Conservation (phyloP, 2,888 invertebrate species). For the Drosophila nr. perissopoda region DNA sequence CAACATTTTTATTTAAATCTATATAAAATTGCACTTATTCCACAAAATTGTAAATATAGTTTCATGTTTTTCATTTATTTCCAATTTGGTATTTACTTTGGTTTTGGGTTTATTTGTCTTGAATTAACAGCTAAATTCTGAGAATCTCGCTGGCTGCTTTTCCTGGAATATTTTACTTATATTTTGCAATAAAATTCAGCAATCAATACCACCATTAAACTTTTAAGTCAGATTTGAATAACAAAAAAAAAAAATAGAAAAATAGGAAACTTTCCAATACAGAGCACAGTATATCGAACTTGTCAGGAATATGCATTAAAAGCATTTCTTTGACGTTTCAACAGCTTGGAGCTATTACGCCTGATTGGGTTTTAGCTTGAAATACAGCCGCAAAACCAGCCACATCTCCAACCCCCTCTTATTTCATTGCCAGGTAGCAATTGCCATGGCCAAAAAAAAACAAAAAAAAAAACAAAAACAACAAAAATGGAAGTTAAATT, state of each 20-base stretch:
- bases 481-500: conserved; percentile 62
- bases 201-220: not conserved
- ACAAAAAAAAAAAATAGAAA: not conserved
- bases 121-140: not conserved
- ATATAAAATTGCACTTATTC: not conserved
- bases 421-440: conserved; percentile 45
- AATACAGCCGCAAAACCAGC: conserved; percentile 6
- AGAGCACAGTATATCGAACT: not conserved
- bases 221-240: not conserved
- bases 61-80: not conserved
- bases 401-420: not conserved
- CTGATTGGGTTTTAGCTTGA: conserved; percentile 64
- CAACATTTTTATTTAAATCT: not conserved
- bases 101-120: not conserved
- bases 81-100: not conserved
- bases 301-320: conserved; percentile 40
- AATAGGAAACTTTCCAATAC: not conserved
- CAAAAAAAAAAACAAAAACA: not conserved
- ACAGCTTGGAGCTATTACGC: conserved; percentile 65
- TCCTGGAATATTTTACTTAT: not conserved
- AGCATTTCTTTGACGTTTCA: conserved; percentile 52
- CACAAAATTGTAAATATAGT: not conserved
- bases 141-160: not conserved
- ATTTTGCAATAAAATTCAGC: not conserved
- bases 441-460: conserved; percentile 2